Percentiles rank a stretch among this genome's conserved stretches.
Conservation (phyloP, 2,888 invertebrate genomes). For the Perizoma affinitatum region DNA sequence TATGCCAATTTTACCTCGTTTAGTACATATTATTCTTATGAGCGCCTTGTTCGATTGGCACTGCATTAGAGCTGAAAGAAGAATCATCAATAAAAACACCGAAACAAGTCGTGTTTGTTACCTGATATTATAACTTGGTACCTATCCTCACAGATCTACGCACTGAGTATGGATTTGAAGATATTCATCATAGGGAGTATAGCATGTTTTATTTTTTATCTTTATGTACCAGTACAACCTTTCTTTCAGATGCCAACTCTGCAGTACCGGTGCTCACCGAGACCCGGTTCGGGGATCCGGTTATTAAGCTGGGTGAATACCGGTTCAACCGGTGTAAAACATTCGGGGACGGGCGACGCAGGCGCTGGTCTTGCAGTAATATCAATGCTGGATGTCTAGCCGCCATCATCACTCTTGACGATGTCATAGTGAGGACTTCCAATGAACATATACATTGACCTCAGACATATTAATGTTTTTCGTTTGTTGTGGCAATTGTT, state of each 20-base stretch:
- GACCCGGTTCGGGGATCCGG: slow-evolving; percentile 44
- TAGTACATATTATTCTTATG: too few relatives aligned
- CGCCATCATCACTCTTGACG: slow-evolving; percentile 47
- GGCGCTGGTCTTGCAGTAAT: slow-evolving; percentile 45
- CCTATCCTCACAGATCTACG: too few relatives aligned
- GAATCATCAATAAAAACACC: too few relatives aligned
- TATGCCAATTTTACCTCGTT: too few relatives aligned
- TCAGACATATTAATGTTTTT: not conserved
- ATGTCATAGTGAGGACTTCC: slow-evolving; percentile 48
- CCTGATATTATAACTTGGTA: too few relatives aligned
- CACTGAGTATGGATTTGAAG: too few relatives aligned
- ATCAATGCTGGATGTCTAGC: slow-evolving; percentile 46
- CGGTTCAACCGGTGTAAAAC: slow-evolving; percentile 44
- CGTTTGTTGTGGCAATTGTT: too few relatives aligned
- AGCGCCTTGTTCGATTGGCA: too few relatives aligned
- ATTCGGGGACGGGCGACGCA: slow-evolving; percentile 36
- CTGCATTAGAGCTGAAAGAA: too few relatives aligned
- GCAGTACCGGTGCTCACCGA: slow-evolving; percentile 36
- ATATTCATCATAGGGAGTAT: too few relatives aligned
- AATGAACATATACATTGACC: slow-evolving; percentile 53
- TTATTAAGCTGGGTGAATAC: slow-evolving; percentile 52
- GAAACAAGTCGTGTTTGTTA: too few relatives aligned
- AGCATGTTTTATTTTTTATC: not conserved
- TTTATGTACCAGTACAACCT: not conserved
- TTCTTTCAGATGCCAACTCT: slow-evolving; percentile 3